Base-by-base conservation (phyloP, 2,797 vertebrate genomes). In the Taenioides sp. region DNA sequence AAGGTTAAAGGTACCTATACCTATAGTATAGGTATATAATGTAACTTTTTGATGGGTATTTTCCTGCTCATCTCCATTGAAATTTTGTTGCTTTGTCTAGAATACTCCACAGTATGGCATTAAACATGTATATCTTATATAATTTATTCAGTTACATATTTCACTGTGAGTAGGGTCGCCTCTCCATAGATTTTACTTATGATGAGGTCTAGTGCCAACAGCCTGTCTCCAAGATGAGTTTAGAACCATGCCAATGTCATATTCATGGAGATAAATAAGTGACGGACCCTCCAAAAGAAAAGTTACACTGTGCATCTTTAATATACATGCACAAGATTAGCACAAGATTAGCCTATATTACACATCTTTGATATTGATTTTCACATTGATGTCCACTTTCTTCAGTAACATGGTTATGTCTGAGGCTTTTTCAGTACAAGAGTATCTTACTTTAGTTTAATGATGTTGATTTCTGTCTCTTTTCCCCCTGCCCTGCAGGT, bases 401-500 rank as follows among this genome's bases (percentile, higher is more conserved):
- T 37, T 37, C 34, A 37, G 34, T 37, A 37, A 37, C 34, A 37
- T 37, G 0, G 1, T 10, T 10, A 37, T 34, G 31, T 34, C 5
- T 7, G 31, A 34, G 31, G 31, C 31, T 34, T 34, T 34, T 34
- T 34, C 31, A 34, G 6, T 34, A 34, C 31, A 34, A 7, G 31
- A 34, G 31, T 34, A 34, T 34, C 31, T 34, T 34, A 37, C 34
- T 43, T 43, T 4, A 12, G 14, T 16, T 43, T 12, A 43, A 43
- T 43, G 12, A 16, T 43, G 11, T 3, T 43, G 12, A 43, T 10
- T 37, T 37, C 34, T 66, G 25, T 64, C 34, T 64, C 40, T 64
- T 7, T 43, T 52, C 22, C 50, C 17, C 23, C 58, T 0, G 52
- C 34, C 60, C 50, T 84, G 66, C 86, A 95, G 94, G 91, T 91